A percentile compares a stretch with the other conserved stretches of the same genome.
Conservation (phyloP, 2,797 vertebrate genomes). For the Alfaro cultratus region DNA sequence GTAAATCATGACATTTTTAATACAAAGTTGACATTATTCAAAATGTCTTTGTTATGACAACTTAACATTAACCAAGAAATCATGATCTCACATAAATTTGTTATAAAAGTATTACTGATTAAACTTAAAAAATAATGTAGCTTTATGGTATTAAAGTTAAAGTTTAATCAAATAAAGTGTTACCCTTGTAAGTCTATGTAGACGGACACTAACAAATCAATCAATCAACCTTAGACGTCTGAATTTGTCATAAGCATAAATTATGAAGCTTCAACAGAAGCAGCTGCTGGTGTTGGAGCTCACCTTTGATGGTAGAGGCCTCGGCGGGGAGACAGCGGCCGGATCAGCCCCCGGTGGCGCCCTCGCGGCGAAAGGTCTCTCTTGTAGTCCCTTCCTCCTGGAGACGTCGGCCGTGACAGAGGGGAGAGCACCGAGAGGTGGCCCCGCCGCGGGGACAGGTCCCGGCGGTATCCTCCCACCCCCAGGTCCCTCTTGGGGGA, state of each 20-base stretch:
- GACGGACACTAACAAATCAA: too few relatives aligned
- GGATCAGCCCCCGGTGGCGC: constrained; percentile 83
- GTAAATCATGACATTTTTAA: too few relatives aligned
- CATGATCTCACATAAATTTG: too few relatives aligned
- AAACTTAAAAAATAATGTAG: too few relatives aligned
- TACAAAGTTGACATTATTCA: too few relatives aligned
- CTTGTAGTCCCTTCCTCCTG: constrained; percentile 68
- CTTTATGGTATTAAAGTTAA: too few relatives aligned
- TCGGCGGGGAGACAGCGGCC: constrained; percentile 86
- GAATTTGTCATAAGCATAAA: not conserved
- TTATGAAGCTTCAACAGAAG: not conserved
- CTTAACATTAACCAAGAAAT: too few relatives aligned
- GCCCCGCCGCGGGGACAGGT: constrained; percentile 89
- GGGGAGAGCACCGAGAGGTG: constrained; percentile 77
- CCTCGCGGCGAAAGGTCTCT: constrained; percentile 89
- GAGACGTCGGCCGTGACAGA: constrained; percentile 69
- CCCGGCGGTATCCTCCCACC: constrained; percentile 80
- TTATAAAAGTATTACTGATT: too few relatives aligned
- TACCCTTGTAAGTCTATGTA: too few relatives aligned
- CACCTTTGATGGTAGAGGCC: constrained; percentile 75
- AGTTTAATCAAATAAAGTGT: too few relatives aligned
- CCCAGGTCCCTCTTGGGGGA: constrained; percentile 89
- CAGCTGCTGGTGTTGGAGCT: not conserved
- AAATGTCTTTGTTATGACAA: too few relatives aligned
- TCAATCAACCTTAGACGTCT: not conserved